Percentiles rank a stretch among this genome's conserved stretches.
These are phyloP conservation scores for Pantelozetes paolii DNA, from an alignment of 2,888 invertebrate genomes.

Conservation along the genomic window DNA sequence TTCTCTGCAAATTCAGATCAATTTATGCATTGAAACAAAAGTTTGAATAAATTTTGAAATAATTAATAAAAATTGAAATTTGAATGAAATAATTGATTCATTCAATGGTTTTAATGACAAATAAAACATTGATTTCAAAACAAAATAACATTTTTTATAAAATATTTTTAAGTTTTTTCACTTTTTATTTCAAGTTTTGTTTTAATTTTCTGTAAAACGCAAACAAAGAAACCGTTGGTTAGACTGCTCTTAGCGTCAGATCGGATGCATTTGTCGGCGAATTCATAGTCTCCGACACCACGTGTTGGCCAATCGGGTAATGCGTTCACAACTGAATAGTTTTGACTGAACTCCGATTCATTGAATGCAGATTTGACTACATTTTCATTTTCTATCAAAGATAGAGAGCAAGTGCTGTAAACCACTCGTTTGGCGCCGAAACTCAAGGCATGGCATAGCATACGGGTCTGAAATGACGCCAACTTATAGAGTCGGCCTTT, in stretches of 20 bases:
- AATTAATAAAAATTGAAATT: too few species aligned
- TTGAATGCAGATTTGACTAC: slow-evolving; percentile 71
- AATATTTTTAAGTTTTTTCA: neutral
- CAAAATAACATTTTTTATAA: too few species aligned
- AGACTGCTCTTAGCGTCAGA: slow-evolving; percentile 68
- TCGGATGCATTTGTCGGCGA: slow-evolving; percentile 67
- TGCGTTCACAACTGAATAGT: slow-evolving; percentile 52
- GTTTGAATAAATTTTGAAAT: too few species aligned
- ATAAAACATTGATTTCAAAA: neutral
- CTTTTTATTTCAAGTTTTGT: too few species aligned
- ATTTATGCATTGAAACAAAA: too few species aligned
- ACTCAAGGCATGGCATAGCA: slow-evolving; percentile 78
- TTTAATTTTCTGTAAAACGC: slow-evolving; percentile 64
- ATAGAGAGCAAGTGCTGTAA: slow-evolving; percentile 92
- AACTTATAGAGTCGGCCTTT: slow-evolving; percentile 51
- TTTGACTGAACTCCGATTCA: slow-evolving; percentile 50
- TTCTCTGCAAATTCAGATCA: too few species aligned
- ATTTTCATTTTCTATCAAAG: slow-evolving; percentile 85
- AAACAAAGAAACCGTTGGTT: slow-evolving; percentile 93
- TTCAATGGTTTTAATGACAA: too few species aligned
- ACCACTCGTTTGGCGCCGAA: slow-evolving; percentile 84
- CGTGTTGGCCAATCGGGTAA: slow-evolving; percentile 49
- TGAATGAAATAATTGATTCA: too few species aligned
- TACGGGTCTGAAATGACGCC: slow-evolving; percentile 67
- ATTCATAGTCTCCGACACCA: slow-evolving; percentile 49